Base-by-base conservation (phyloP, 2,113 vertebrate species). In the Bubo bubo region DNA sequence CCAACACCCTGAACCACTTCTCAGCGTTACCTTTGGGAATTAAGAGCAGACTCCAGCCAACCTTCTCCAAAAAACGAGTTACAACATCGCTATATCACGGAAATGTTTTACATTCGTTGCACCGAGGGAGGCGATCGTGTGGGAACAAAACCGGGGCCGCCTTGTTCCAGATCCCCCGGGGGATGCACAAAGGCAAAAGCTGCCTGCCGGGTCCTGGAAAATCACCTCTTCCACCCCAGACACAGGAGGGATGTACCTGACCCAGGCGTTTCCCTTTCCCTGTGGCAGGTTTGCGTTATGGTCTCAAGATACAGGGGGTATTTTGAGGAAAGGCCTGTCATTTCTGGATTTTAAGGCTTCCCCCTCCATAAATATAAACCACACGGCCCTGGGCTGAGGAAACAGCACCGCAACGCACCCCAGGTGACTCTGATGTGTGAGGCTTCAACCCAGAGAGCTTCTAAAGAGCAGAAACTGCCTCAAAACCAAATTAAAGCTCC, bases 81-180 rank as follows among this genome's bases (percentile, higher is more conserved):
- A 70, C 37, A 11, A 9, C 85, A 10, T 2, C 4, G 1, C 28
- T 50, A n/a, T 87, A 64, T 83, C 59, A 81, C 66, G 9, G 2
- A 37, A 58, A 53, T 0, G 1, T 47, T 90, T 64, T 2, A 3
- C 66, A 23, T 8, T 34, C 1, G 0, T 14, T 0, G 4, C 35
- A 2, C 19, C 6, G 74, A 62, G 73, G 76, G 75, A 82, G 77
- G 41, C 2, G 50, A 72, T 77, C 1, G 11, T 0, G 2, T 75
- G 68, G 88, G 92, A 95, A 80, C 34, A 35, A 73, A 90, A 5
- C 70, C 0, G 0, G 49, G 50, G 49, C 73, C 1, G 0, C 74
- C 71, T 15, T 16, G 66, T 90, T 79, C 95, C 94, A 62, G 80
- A 10, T 43, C 37, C 63, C 89, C 87, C 0, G 2, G 15, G 80